Percentiles rank a stretch among this genome's conserved stretches.
Conservation (phyloP, 2,888 invertebrate genomes). For the Lepidocyrtinus sp. region DNA sequence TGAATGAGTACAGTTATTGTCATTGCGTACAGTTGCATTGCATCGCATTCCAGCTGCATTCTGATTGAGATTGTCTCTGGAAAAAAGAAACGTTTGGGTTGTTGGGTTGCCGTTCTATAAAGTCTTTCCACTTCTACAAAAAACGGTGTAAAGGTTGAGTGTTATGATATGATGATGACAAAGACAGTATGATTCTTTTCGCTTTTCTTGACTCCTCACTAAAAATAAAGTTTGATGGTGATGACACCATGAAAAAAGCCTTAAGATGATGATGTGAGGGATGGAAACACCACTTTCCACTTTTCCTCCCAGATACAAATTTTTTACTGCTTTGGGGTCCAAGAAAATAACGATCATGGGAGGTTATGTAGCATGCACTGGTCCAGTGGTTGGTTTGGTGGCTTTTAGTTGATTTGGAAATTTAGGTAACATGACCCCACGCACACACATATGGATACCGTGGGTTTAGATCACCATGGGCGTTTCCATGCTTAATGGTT, state of each 20-base stretch:
- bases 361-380: too few species aligned
- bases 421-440: too few species aligned
- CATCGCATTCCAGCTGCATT: too few species aligned
- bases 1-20: not conserved
- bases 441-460: too few species aligned
- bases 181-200: conserved; percentile 3
- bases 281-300: not conserved
- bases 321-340: not conserved
- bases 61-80: too few species aligned
- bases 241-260: not conserved
- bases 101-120: too few species aligned
- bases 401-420: too few species aligned
- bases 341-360: not conserved
- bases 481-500: not conserved
- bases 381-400: too few species aligned
- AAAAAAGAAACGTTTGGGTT: not conserved
- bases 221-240: conserved; percentile 28
- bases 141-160: conserved; percentile 57
- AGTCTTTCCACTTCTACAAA: conserved; percentile 48
- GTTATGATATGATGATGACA: conserved; percentile 34
- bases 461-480: not conserved
- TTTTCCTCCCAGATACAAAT: conserved; percentile 2
- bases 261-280: conserved; percentile 1
- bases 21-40: too few species aligned
- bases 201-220: not conserved